Percentiles rank a stretch among this genome's conserved stretches.
These are phyloP conservation scores for Panagrolaimus sp. DNA, from an alignment of 1,140 invertebrate genomes.

Conservation along the genomic window DNA sequence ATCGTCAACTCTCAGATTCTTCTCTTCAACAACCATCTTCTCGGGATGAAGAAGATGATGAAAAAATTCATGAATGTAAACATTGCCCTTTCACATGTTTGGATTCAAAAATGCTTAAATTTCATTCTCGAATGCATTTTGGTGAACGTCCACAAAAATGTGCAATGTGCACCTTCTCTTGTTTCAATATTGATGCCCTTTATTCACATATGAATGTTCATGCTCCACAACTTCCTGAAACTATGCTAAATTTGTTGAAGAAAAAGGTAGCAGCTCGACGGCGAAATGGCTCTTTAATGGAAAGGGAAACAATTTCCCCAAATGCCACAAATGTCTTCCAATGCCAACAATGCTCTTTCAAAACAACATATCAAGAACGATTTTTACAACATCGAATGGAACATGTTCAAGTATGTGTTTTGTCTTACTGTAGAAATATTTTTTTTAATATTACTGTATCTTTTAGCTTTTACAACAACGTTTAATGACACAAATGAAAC, in stretches of 20 bases:
- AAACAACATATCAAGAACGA: not conserved
- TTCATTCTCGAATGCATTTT: slow-evolving; percentile 1
- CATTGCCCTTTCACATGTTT: not conserved
- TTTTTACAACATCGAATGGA: slow-evolving; percentile 13
- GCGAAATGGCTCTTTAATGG: not conserved
- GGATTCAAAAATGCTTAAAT: slow-evolving; percentile 10
- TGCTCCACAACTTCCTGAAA: not conserved
- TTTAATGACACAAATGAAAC: slow-evolving; percentile 5
- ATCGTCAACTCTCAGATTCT: not conserved
- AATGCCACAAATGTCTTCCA: slow-evolving; percentile 6
- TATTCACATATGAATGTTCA: slow-evolving; percentile 7
- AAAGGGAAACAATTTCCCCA: not conserved
- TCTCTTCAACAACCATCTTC: not conserved
- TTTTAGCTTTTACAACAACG: not conserved
- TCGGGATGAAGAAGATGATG: not conserved
- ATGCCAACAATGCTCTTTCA: slow-evolving; percentile 11
- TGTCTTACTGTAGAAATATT: too few relatives aligned
- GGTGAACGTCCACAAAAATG: not conserved
- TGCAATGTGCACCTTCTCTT: not conserved
- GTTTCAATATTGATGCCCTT: slow-evolving; percentile 1
- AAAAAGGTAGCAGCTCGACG: not conserved
- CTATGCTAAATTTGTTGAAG: not conserved
- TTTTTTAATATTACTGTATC: too few relatives aligned
- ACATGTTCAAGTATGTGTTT: not conserved
- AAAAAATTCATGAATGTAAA: slow-evolving; percentile 1